Conservation (phyloP, 2,888 invertebrate species). For the Miltochrista miniata region DNA sequence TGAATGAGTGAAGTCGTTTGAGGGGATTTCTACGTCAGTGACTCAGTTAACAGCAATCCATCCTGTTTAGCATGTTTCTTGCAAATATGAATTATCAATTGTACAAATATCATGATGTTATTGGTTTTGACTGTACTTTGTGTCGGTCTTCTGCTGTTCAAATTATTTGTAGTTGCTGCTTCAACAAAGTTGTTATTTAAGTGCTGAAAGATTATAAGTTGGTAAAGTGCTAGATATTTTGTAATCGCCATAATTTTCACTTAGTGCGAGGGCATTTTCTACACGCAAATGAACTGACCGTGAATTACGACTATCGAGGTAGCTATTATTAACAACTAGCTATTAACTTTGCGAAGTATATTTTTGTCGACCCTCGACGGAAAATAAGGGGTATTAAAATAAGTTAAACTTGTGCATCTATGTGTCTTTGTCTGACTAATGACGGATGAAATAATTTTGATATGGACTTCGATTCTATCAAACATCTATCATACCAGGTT, state of each 20-base stretch:
- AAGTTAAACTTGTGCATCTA: too few relatives aligned
- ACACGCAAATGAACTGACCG: constrained; percentile 39
- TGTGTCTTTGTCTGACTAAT: too few relatives aligned
- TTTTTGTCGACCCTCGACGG: not conserved
- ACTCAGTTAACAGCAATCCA: constrained; percentile 2
- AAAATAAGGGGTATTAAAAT: too few relatives aligned
- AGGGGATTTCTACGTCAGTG: constrained; percentile 2
- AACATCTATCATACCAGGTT: too few relatives aligned
- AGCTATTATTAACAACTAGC: constrained; percentile 33
- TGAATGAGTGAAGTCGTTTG: too few relatives aligned
- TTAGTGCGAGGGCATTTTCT: constrained; percentile 45
- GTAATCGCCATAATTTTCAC: constrained; percentile 48
- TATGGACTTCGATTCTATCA: too few relatives aligned
- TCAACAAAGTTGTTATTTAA: too few relatives aligned
- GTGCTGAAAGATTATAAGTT: not conserved
- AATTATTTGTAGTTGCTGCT: too few relatives aligned
- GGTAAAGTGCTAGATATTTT: constrained; percentile 40
- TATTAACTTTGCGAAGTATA: constrained; percentile 30
- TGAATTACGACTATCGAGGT: constrained; percentile 31
- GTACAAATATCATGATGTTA: too few relatives aligned
- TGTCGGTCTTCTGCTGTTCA: not conserved
- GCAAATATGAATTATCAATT: too few relatives aligned
- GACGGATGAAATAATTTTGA: too few relatives aligned
- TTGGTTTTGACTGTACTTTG: not conserved
- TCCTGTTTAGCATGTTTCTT: too few relatives aligned